These are phyloP conservation scores for Acarapis woodi DNA, from an alignment of 1,140 invertebrate species.

Conservation along the genomic window DNA sequence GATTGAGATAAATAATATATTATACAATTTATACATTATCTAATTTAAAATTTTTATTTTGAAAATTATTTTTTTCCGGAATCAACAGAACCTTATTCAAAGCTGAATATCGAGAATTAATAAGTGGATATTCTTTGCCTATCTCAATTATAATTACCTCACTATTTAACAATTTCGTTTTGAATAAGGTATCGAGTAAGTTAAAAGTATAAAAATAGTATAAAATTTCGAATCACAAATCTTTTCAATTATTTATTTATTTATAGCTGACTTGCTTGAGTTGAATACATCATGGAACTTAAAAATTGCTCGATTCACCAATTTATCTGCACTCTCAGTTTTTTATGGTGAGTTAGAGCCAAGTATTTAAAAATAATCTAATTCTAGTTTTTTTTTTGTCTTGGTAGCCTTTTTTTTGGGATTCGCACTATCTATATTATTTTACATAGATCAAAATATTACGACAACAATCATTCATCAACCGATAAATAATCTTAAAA, in stretches of 20 bases:
- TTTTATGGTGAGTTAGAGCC: no score
- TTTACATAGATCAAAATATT: conserved; percentile 26
- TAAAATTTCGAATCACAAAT: neutral
- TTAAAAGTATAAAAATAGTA: neutral
- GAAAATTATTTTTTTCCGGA: no score
- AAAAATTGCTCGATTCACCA: no score
- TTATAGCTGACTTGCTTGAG: no score
- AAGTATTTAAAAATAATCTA: no score
- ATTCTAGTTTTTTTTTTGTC: conserved; percentile 18
- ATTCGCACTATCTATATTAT: conserved; percentile 23
- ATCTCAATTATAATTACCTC: conserved; percentile 22
- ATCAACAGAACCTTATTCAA: conserved; percentile 24
- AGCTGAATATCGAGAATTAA: conserved; percentile 19
- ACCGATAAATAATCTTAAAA: conserved; percentile 19
- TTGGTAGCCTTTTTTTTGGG: conserved; percentile 19
- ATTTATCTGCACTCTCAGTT: no score
- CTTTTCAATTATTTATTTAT: no score
- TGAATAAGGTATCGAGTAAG: conserved; percentile 14
- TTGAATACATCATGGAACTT: conserved; percentile 20
- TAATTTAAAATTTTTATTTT: no score
- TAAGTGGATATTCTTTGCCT: conserved; percentile 25
- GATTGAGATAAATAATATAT: no score
- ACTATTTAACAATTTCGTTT: conserved; percentile 21
- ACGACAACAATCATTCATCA: conserved; percentile 23
- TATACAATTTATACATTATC: no score